Percentiles rank a stretch among this genome's conserved stretches.
phyloP scores from a whole-genome alignment of 1,140 invertebrate species.

The Cyphomyrmex costatus region DNA sequence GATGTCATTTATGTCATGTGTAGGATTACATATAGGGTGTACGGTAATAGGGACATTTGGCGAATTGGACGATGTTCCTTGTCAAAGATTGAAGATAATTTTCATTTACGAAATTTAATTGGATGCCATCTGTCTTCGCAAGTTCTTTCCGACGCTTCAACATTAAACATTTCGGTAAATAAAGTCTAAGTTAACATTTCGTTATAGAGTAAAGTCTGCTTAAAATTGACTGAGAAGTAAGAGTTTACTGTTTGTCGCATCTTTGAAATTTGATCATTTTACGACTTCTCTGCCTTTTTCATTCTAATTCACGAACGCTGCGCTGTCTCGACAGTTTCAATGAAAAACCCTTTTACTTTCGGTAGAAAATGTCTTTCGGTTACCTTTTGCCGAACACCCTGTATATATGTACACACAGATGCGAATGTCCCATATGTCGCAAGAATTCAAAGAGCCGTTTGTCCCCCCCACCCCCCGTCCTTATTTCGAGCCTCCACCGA shows the following conservation, averaged over 20 bases:
- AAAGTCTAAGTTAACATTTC: conserved; percentile 24
- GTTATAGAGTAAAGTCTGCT: background rate
- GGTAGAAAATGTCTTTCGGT: background rate
- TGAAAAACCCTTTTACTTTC: background rate
- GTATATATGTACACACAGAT: conserved; percentile 38
- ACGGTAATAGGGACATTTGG: conserved; percentile 35
- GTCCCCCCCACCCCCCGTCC: conserved; percentile 18
- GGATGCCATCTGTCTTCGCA: background rate
- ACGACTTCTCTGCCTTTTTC: background rate
- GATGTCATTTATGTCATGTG: conserved; percentile 39
- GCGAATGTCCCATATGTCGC: conserved; percentile 56
- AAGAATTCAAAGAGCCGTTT: conserved; percentile 53
- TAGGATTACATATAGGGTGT: conserved; percentile 50
- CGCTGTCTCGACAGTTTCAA: background rate
- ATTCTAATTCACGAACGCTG: background rate
- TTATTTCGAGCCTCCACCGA: conserved; percentile 53
- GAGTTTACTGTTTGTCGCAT: background rate
- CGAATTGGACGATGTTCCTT: background rate
- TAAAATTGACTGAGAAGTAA: background rate
- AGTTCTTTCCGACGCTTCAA: background rate
- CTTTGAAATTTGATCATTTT: background rate
- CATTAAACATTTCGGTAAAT: conserved; percentile 5
- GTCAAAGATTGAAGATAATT: conserved; percentile 15
- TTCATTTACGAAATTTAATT: conserved; percentile 8
- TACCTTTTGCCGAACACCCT: conserved; percentile 4